Evolutionary conservation across 2,113 vertebrate species (phyloP).

Genomic region (cattle (Bos taurus)): ARS-UCD2.0 NC_037345.1:63240001-63240500

Average conservation of each 20-base stretch:
- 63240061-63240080: conserved; percentile 90
- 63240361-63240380: too few relatives aligned
- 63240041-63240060: conserved; percentile 88
- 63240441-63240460: neutral
- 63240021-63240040: conserved; percentile 78
- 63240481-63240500: neutral
- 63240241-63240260: neutral
- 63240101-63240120: neutral
- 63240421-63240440: neutral
- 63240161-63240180: neutral
- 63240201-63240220: neutral
- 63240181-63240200: neutral
- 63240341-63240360: neutral
- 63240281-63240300: neutral
- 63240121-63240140: neutral
- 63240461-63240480: neutral
- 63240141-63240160: neutral
- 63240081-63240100: neutral
- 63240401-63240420: neutral
- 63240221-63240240: too few relatives aligned
- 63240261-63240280: neutral
- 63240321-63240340: neutral
- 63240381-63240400: fast-evolving
- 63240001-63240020: conserved; percentile 85
- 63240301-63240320: neutral